Conservation (phyloP, 1,140 invertebrate species). For the Agrypnia vestita region DNA sequence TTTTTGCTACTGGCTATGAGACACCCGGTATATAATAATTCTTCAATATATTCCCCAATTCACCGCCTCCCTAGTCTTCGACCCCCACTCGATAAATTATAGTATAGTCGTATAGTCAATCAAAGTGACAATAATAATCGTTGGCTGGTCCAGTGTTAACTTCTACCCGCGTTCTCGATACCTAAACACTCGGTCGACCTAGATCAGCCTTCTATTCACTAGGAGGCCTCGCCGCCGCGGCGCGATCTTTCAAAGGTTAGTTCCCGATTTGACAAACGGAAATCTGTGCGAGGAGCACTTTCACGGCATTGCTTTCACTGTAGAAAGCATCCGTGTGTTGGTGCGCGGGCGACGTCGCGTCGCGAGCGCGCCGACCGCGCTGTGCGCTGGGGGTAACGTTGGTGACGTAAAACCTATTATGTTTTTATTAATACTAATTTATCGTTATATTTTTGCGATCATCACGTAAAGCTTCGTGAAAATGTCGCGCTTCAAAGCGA, state of each 20-base stretch:
- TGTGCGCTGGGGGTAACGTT: slow-evolving; percentile 6
- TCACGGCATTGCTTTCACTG: slow-evolving; percentile 58
- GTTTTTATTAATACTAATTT: slow-evolving; percentile 17
- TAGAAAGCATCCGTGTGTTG: slow-evolving; percentile 50
- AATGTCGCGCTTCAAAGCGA: slow-evolving; percentile 4
- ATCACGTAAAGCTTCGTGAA: slow-evolving; percentile 2
- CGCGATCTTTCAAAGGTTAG: slow-evolving; percentile 54
- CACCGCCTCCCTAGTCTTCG: too few relatives aligned
- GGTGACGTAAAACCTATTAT: slow-evolving; percentile 28
- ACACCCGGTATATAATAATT: too few relatives aligned
- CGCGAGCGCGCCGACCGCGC: slow-evolving; percentile 20
- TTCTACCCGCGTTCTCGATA: neutral
- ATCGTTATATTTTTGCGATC: neutral
- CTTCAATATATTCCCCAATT: too few relatives aligned
- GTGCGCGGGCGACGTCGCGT: slow-evolving; percentile 18
- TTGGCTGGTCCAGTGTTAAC: neutral
- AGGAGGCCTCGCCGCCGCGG: neutral
- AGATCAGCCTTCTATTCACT: neutral
- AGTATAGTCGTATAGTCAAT: too few relatives aligned
- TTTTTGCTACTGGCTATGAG: too few relatives aligned
- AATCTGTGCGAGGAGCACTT: slow-evolving; percentile 53
- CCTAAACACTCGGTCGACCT: neutral
- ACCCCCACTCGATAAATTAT: too few relatives aligned
- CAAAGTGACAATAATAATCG: too few relatives aligned
- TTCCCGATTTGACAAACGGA: slow-evolving; percentile 54